These are phyloP conservation scores for Phacellophora camtschatica DNA, from an alignment of 30 jellyfish, hydroid and myxozoan genomes.

Conservation along the genomic window DNA sequence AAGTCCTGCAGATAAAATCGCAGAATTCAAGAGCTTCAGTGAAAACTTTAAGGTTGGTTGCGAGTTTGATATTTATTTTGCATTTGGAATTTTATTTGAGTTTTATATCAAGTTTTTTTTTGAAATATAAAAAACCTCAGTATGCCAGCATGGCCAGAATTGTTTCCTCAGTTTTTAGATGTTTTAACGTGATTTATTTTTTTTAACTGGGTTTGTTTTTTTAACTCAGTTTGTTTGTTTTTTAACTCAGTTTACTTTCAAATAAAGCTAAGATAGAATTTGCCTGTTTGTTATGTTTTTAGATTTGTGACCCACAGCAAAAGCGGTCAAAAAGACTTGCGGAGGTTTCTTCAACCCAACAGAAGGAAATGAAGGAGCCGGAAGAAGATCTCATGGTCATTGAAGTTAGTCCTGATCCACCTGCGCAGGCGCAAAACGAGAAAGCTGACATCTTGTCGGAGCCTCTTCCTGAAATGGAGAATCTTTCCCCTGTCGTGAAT, in stretches of 20 bases:
- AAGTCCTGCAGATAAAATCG: not conserved
- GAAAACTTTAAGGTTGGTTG: constrained; percentile 10
- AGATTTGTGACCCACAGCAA: not conserved
- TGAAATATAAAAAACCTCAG: too few relatives aligned
- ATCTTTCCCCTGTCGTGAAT: not conserved
- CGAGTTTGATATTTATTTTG: not conserved
- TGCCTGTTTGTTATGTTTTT: too few relatives aligned
- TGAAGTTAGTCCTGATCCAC: constrained; percentile 50
- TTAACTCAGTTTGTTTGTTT: too few relatives aligned
- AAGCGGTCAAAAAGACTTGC: not conserved
- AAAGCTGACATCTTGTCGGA: not conserved
- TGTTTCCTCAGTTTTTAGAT: too few relatives aligned
- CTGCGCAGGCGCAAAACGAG: not conserved
- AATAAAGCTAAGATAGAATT: too few relatives aligned
- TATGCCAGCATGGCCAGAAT: too few relatives aligned
- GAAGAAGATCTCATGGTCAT: not conserved
- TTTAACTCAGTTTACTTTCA: too few relatives aligned
- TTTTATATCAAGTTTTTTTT: too few relatives aligned
- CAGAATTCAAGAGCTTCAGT: constrained; percentile 1
- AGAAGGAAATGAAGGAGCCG: not conserved
- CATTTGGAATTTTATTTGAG: too few relatives aligned
- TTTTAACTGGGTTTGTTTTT: too few relatives aligned
- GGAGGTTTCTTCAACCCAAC: not conserved
- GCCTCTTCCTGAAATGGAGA: not conserved
- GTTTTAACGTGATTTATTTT: too few relatives aligned